These are phyloP conservation scores for Drosophila grimshawi DNA, from an alignment of 1,140 invertebrate genomes.

Conservation along the genomic window DNA sequence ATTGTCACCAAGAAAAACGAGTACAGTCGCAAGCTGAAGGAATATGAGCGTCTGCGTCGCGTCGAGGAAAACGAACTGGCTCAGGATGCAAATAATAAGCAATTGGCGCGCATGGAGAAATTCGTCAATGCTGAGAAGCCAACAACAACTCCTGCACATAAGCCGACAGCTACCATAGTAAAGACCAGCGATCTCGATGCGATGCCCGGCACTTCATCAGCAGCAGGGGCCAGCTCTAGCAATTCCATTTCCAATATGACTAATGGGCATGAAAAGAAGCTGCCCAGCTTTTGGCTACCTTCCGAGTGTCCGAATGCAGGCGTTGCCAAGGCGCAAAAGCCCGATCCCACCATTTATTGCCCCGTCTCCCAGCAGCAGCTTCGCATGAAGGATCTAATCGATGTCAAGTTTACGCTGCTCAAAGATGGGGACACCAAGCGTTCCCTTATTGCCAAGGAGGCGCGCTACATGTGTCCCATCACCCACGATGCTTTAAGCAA, in stretches of 20 bases:
- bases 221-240: slow-evolving; percentile 44
- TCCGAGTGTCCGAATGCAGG: slow-evolving; percentile 95
- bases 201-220: slow-evolving; percentile 48
- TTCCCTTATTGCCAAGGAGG: slow-evolving; percentile 92
- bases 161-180: slow-evolving; percentile 34
- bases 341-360: slow-evolving; percentile 95
- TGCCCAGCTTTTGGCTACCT: slow-evolving; percentile 99
- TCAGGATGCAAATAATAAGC: slow-evolving; percentile 85
- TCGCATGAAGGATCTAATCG: slow-evolving; percentile 95
- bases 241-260: slow-evolving; percentile 92
- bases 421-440: slow-evolving; percentile 94
- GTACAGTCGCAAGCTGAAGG: slow-evolving; percentile 94
- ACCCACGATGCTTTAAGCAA: slow-evolving; percentile 98
- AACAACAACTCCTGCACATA: slow-evolving; percentile 58
- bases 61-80: slow-evolving; percentile 88
- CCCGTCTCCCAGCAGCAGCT: slow-evolving; percentile 96
- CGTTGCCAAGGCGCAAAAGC: slow-evolving; percentile 90
- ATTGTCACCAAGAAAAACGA: slow-evolving; percentile 98
- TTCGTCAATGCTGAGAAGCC: slow-evolving; percentile 89
- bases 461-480: slow-evolving; percentile 98
- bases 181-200: slow-evolving; percentile 24
- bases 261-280: slow-evolving; percentile 87
- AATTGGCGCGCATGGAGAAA: slow-evolving; percentile 88
- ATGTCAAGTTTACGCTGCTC: slow-evolving; percentile 96
- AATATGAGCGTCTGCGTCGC: slow-evolving; percentile 95